Base-by-base conservation (phyloP, 2,797 vertebrate genomes). In the Microchirus variegatus region DNA sequence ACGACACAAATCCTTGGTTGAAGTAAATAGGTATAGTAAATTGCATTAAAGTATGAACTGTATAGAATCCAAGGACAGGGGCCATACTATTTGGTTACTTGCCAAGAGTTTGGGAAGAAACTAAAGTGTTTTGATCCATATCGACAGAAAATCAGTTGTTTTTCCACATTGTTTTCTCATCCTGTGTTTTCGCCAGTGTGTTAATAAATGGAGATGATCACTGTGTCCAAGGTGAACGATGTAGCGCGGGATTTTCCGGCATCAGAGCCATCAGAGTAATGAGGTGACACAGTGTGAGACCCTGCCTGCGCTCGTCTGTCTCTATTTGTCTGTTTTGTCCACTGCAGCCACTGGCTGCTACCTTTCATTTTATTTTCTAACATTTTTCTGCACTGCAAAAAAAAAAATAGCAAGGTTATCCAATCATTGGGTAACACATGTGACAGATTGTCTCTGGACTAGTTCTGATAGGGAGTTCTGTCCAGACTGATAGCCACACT, bases 261-360 rank as follows among this genome's bases (percentile, higher is more conserved):
- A 64, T 48, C 54, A 78, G 59, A 72, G 42, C 64, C 63, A 75
- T 80, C 69, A 75, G 73, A 72, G 77, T 85, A 83, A 85, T 85
- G 83, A 82, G 79, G 73, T 79, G 78, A 80, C 22, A 9, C 63
- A 4, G 31, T 19, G 11, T 19, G 53, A 69, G 42, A 19, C 26
- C 37, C n/a, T 15, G 57, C 41, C 59, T 48, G 37, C 59, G 44
- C 57, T 70, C 80, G 78, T 86, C 72, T 70, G 68, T 80, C 70
- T 83, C 61, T 66, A 74, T 86, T 84, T 80, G 68, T 76, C 40
- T 50, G 49, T 38, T 48, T 44, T 18, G 58, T 66, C 57, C 16
- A 46, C 49, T 55, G 31, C 41, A 17, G 50, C 59, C 41, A 47
- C 15, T 40, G 15, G 35, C 51, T 50, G 56, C 22, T 3, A 48